Conservation (phyloP, 1,140 invertebrate species). For the Zophobas atratus region DNA sequence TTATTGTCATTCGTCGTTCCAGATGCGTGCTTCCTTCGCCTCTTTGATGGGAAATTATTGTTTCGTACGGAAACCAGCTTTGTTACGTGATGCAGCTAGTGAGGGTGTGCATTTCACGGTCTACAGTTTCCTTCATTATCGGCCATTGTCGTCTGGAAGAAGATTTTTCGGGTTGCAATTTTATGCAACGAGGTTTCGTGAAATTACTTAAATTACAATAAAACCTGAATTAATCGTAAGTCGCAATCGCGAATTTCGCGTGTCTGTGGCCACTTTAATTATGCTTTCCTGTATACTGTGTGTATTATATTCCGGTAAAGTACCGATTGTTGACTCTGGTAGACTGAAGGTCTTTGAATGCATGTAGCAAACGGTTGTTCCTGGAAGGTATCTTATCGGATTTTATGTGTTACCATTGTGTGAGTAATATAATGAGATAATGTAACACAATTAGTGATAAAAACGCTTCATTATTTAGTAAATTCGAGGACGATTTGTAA, state of each 20-base stretch:
- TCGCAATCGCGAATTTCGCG: slow-evolving; percentile 56
- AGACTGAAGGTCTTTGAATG: too few relatives aligned
- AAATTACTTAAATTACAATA: slow-evolving; percentile 63
- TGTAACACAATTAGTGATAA: slow-evolving; percentile 12
- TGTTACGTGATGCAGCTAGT: slow-evolving; percentile 38
- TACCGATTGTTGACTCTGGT: slow-evolving; percentile 3
- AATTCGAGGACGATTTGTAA: slow-evolving; percentile 33
- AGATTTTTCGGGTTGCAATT: slow-evolving; percentile 60
- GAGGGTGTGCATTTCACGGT: slow-evolving; percentile 61
- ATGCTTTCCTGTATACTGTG: slow-evolving; percentile 53
- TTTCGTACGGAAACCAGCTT: slow-evolving; percentile 41
- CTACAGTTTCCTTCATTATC: slow-evolving; percentile 59
- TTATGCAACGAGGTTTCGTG: slow-evolving; percentile 63
- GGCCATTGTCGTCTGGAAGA: slow-evolving; percentile 60
- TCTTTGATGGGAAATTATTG: slow-evolving; percentile 35
- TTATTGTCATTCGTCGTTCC: slow-evolving; percentile 45
- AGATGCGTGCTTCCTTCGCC: slow-evolving; percentile 41
- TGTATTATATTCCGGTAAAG: slow-evolving; percentile 17
- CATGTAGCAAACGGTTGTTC: neutral
- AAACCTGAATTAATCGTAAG: slow-evolving; percentile 61
- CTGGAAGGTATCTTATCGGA: slow-evolving; percentile 17
- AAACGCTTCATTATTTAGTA: slow-evolving; percentile 26
- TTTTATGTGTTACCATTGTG: neutral
- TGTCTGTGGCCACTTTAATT: slow-evolving; percentile 59
- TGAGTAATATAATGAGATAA: slow-evolving; percentile 33